These are phyloP conservation scores for Auanema freiburgensis DNA, from an alignment of 2,888 invertebrate species.

Conservation along the genomic window DNA sequence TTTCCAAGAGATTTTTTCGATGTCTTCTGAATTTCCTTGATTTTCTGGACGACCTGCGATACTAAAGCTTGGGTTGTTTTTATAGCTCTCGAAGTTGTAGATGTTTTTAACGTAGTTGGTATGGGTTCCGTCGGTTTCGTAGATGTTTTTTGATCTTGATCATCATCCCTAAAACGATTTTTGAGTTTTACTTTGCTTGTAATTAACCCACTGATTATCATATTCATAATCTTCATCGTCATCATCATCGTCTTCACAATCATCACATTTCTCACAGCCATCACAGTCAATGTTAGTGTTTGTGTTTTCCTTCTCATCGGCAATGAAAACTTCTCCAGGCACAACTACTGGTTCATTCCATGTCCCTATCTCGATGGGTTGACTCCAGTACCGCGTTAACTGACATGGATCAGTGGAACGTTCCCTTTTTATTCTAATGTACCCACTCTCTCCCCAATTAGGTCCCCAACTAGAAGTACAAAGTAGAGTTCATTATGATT, in stretches of 20 bases:
- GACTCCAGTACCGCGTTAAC: slow-evolving; percentile 31
- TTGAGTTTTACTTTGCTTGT: too few species aligned
- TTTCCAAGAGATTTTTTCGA: too few species aligned
- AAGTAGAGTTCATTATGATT: not conserved
- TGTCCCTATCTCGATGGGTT: slow-evolving; percentile 11
- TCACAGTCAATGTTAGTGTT: slow-evolving; percentile 1
- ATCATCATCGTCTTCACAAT: slow-evolving; percentile 20
- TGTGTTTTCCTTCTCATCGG: slow-evolving; percentile 17
- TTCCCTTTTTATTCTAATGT: slow-evolving; percentile 78
- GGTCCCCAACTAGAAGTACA: slow-evolving; percentile 74
- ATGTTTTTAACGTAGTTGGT: too few species aligned
- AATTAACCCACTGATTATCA: too few species aligned
- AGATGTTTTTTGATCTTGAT: too few species aligned
- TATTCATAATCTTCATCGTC: slow-evolving; percentile 23
- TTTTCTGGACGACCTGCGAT: too few species aligned
- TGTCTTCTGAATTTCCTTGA: too few species aligned
- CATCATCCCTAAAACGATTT: too few species aligned
- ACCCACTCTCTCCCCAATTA: slow-evolving; percentile 87
- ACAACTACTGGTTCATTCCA: not conserved
- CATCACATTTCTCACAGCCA: slow-evolving; percentile 14
- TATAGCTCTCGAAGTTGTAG: too few species aligned
- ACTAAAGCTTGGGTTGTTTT: too few species aligned
- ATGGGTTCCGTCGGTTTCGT: too few species aligned
- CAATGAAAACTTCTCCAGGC: not conserved
- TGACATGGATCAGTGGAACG: slow-evolving; percentile 78